Conservation (phyloP, 2,797 vertebrate genomes). For the Labeo calbasu region DNA sequence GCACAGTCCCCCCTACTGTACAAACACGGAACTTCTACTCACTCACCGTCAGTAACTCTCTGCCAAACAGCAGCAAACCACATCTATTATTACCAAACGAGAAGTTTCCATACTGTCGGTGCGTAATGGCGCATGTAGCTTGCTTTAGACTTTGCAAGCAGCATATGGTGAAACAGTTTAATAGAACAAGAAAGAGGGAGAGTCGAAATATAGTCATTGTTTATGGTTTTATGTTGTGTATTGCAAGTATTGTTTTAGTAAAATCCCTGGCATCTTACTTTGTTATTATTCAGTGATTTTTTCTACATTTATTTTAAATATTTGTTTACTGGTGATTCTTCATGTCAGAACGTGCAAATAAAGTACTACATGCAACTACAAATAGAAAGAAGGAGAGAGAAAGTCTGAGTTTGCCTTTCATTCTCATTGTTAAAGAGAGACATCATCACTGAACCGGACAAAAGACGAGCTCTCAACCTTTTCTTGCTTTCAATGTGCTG, state of each 20-base stretch:
- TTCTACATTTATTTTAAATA: not conserved
- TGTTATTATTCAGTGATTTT: not conserved
- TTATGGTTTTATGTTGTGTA: not conserved
- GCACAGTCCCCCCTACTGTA: conserved; percentile 66
- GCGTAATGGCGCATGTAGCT: not conserved
- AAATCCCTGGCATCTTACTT: not conserved
- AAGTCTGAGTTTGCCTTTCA: not conserved
- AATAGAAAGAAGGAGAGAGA: not conserved
- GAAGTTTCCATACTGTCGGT: conserved; percentile 2
- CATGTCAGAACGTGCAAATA: not conserved
- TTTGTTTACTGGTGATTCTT: not conserved
- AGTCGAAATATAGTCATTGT: not conserved
- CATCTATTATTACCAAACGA: conserved; percentile 25
- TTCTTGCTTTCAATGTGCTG: conserved; percentile 7
- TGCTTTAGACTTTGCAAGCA: not conserved
- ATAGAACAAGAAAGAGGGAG: conserved; percentile 6
- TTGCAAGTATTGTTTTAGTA: not conserved
- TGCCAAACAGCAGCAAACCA: conserved; percentile 32
- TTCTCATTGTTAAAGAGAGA: not conserved
- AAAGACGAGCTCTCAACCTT: conserved; percentile 24
- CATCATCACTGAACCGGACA: conserved; percentile 33
- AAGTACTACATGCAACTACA: not conserved
- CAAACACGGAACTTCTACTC: conserved; percentile 55
- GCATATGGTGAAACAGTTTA: not conserved
- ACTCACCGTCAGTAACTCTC: conserved; percentile 27